Conservation (phyloP, 2,113 vertebrate genomes). For the Melanocharis versteri region DNA sequence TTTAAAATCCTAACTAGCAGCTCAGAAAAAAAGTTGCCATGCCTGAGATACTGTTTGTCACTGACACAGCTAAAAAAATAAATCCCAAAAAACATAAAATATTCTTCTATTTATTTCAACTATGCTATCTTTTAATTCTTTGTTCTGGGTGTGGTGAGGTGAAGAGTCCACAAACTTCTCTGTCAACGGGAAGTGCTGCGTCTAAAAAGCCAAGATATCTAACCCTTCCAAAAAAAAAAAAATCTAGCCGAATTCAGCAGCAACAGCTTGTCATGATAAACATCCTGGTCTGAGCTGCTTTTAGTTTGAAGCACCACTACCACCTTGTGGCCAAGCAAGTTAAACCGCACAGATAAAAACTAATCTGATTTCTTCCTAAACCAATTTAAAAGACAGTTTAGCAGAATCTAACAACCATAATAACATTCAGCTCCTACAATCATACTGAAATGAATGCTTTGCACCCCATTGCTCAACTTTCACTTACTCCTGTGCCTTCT, state of each 20-base stretch:
- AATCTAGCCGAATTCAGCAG: not conserved
- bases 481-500: not conserved
- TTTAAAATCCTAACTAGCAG: not conserved
- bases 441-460: not conserved
- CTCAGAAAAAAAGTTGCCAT: not conserved
- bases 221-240: not conserved
- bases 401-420: not conserved
- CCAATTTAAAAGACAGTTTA: not conserved
- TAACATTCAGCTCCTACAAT: not conserved
- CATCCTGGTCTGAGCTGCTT: not conserved
- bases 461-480: not conserved
- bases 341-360: not conserved
- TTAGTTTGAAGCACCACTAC: conserved; percentile 43
- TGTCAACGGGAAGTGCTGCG: not conserved
- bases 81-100: not conserved
- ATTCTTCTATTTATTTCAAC: conserved; percentile 8
- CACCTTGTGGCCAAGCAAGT: conserved; percentile 47
- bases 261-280: not conserved
- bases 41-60: not conserved
- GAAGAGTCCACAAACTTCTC: conserved; percentile 20
- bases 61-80: not conserved
- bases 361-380: not conserved
- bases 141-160: conserved; percentile 20
- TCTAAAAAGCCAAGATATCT: conserved; percentile 5
- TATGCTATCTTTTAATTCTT: conserved; percentile 13